Evolutionary conservation across 2,888 invertebrate species (phyloP), one percentile per base, ranked within the genome.

Genomic region (Lithophane ornitopus): DNA sequence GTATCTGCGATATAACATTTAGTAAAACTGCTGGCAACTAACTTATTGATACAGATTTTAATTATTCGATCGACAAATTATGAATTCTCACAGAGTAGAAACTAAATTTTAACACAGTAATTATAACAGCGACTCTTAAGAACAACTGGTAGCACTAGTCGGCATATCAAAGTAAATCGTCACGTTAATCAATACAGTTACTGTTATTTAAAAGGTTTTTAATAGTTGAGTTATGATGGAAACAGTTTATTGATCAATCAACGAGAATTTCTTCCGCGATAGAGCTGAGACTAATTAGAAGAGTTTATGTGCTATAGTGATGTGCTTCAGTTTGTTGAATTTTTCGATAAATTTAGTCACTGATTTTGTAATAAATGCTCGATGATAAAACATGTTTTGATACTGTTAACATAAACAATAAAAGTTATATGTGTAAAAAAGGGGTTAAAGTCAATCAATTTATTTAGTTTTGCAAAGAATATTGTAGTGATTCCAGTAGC

Each of bases 201-300:
- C 85, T 86, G 85, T 87, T 85, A 74, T 85, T 89, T 90, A 89
- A 90, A 89, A 89, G 85, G 88, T 88, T 88, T 85, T 85, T 84
- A 89, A 89, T 89, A 86, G 87, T 85, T 88, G 87, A 89, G 88
- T 90, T 91, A 90, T 90, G 89, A 90, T 85, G 78, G 85, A 87
- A 84, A 89, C 85, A 82, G 88, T 92, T 93, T 92, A 93, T 93
- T 91, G 91, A 87, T 89, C 92, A 93, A 93, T 93, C 91, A 90
- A 87, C 84, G 82, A 88, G 89, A 89, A 89, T 91, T 90, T 91
- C 89, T 86, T 89, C 83, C 80, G 87, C 81, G 85, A 88, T 85
- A 85, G 85, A 88, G 85, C 81, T 85, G 80, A 85, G 78, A 85
- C 88, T 90, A 89, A 91, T 91, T 90, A 91, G 84, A 80, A 77